A percentile compares a stretch with the other conserved stretches of the same genome.
phyloP scores from a whole-genome alignment of 2,888 invertebrate genomes.

The Willowsia nigromaculata region DNA sequence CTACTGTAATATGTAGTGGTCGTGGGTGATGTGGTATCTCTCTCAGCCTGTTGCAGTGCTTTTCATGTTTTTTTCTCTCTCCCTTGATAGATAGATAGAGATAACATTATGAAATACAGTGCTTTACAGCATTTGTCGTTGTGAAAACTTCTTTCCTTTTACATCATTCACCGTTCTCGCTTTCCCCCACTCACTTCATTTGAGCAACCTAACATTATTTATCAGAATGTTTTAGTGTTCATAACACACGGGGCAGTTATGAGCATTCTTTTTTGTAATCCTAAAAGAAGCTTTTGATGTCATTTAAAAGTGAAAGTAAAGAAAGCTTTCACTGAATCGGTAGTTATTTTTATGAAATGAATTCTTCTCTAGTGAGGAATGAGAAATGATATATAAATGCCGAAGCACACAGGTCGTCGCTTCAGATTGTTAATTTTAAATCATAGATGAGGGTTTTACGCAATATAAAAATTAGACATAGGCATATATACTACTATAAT shows the following conservation, averaged over 20 bases:
- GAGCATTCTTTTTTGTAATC: background rate
- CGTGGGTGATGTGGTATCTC: background rate
- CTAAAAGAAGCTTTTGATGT: background rate
- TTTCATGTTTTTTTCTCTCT: background rate
- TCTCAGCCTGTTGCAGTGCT: background rate
- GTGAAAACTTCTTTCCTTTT: background rate
- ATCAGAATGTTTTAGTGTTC: background rate
- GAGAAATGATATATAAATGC: too few species aligned
- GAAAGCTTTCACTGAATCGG: too few species aligned
- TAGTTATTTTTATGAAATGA: too few species aligned
- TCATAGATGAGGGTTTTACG: too few species aligned
- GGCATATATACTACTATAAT: too few species aligned
- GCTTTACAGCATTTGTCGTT: background rate
- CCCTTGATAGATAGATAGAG: constrained; percentile 25
- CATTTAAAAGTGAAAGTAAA: constrained; percentile 10
- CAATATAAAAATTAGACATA: too few species aligned
- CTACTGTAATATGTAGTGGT: background rate
- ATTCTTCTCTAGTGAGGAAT: too few species aligned
- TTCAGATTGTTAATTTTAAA: too few species aligned
- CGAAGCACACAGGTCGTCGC: too few species aligned
- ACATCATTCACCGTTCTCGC: background rate
- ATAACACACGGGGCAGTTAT: background rate
- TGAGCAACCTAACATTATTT: background rate
- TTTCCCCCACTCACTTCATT: constrained; percentile 6
- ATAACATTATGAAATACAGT: too few species aligned